Evolutionary conservation across 2,113 vertebrate species (phyloP).

Genomic region (Myrmecophaga tridactyla): DNA sequence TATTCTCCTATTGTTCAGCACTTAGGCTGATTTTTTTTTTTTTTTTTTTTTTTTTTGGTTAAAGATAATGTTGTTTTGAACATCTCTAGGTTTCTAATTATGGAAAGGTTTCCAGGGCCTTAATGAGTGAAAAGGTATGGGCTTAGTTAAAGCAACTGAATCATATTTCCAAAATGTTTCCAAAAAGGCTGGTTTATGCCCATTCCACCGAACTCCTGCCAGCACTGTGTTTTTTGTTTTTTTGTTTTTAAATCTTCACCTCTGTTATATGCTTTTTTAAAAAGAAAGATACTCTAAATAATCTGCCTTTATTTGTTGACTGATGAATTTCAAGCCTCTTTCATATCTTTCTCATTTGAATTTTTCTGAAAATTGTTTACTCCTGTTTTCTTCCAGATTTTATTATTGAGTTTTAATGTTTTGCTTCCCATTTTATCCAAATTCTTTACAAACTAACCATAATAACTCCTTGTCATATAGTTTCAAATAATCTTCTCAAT

Average conservation of each 20-base stretch:
- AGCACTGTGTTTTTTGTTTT: neutral
- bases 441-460: conserved; percentile 12
- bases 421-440: conserved; percentile 17
- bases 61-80: neutral
- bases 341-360: neutral
- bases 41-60: neutral
- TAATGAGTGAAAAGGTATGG: neutral
- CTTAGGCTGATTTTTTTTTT: no score
- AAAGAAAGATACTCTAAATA: neutral
- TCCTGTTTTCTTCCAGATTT: conserved; percentile 14
- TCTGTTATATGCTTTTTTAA: no score
- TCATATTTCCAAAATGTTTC: neutral
- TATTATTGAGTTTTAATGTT: neutral
- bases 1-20: neutral
- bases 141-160: neutral
- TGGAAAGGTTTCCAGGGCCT: neutral
- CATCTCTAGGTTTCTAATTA: conserved; percentile 21
- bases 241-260: neutral
- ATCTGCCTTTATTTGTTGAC: conserved; percentile 16
- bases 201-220: neutral
- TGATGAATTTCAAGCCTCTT: neutral
- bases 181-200: neutral
- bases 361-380: conserved; percentile 33
- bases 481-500: conserved; percentile 9
- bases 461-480: neutral